Evolutionary conservation across 1,140 invertebrate genomes (phyloP), one percentile per base, ranked within the genome.

Genomic region (Amyelois transitella): DNA sequence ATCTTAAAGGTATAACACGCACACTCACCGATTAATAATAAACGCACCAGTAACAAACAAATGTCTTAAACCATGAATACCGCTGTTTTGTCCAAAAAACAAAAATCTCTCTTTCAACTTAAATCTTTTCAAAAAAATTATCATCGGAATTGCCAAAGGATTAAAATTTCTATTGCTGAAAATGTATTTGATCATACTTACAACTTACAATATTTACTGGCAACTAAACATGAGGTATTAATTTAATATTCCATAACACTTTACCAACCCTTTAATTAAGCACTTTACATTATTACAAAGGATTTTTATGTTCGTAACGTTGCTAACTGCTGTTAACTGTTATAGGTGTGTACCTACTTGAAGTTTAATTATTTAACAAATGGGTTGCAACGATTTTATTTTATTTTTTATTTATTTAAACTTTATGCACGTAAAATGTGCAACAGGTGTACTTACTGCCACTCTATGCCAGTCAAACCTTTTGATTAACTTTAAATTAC

Each of bases 11-110:
- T n/a, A n/a, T n/a, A 10, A 14, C 6, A 38, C 5, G 4, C 17
- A 1, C 17, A 14, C 32, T n/a, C 17, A 38, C 32, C 32, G 12
- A 14, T 14, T 38, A 38, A 38, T 14, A 38, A 38, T 14, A 38
- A 38, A 38, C 32, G 32, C 32, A 14, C 32, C 32, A 14, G n/a
- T 38, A 3, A 14, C 20, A 63, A 75, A 73, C 6, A 75, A 38
- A 54, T 69, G 66, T 28, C 63, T 63, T 0, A 77, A 55, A 6
- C 74, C 74, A 51, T 79, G 74, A 17, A 79, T 52, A 6, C 61
- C 57, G 28, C 72, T 79, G n/a, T 70, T 71, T 21, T 60, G 58
- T 10, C 69, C 68, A 48, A 79, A 69, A 45, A 60, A 67, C 48
- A 59, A 22, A 19, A 65, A 61, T 24, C 63, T 57, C 19, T 60